Evolutionary conservation across 2,113 vertebrate genomes (phyloP), one percentile per base, ranked within the genome.

Genomic region (Melanotaenia duboulayi): DNA sequence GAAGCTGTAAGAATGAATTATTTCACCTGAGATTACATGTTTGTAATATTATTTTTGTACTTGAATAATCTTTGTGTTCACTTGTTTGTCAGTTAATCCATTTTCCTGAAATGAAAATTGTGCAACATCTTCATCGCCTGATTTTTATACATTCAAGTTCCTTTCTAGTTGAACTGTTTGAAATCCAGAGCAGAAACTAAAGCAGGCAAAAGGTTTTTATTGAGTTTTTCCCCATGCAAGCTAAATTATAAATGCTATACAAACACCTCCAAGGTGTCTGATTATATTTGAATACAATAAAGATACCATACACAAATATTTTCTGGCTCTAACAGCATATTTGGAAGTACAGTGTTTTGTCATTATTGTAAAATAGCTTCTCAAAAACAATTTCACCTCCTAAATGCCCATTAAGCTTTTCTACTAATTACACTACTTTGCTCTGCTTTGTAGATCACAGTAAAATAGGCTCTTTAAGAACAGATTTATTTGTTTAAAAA

Each of bases 401-500:
- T 16, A 12, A 24, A 23, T 23, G 17, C 7, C 24, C 3, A 55
- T 32, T 66, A 23, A 35, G 32, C 32, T 7, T 7, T 35, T 9
- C 32, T 44, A 23, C 13, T 62, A 3, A 24, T 32, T 50, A 49
- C 17, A 42, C 64, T 65, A 8, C 20, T 46, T 46, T 46, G 42
- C 56, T 74, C 28, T 28, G 28, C 7, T 35, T 72, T 70, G 46
- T 28, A 74, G 48, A 77, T 66, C 23, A 70, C 19, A 40, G 28
- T 56, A 40, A 48, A 17, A 19, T 61, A 52, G 62, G 62, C 75
- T 79, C 76, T 46, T 78, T 72, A 60, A 71, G 46, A 84, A 72
- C 68, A 84, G 75, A 75, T 88, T 90, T 90, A 91, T 90, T 91
- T 75, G 17, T 75, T 52, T 54, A 78, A 80, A 76, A 51, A 68